Conservation (phyloP, 2,113 vertebrate genomes). For the Planiliza haematocheilus region DNA sequence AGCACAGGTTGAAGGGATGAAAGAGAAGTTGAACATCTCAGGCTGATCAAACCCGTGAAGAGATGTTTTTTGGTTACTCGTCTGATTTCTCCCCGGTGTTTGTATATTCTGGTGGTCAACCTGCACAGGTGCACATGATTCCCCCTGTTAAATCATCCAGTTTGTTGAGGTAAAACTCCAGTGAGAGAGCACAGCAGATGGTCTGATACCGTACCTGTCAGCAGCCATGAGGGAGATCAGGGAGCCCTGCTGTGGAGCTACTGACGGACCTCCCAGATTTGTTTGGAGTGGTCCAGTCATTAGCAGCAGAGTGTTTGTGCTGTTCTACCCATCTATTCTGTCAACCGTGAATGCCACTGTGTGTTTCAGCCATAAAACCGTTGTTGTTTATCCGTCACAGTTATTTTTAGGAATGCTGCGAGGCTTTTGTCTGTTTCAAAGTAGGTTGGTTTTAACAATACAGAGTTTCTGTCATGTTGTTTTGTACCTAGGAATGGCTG, state of each 20-base stretch:
- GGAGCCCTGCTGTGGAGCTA: slow-evolving; percentile 33
- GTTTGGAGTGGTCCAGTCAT: slow-evolving; percentile 61
- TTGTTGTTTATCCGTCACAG: not conserved
- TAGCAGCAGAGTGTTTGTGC: slow-evolving; percentile 43
- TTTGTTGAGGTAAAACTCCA: slow-evolving; percentile 34
- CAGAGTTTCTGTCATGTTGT: not conserved
- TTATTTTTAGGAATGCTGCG: no score
- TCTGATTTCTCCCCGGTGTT: slow-evolving; percentile 39
- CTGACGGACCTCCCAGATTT: slow-evolving; percentile 66
- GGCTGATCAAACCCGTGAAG: slow-evolving; percentile 5
- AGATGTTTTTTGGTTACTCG: slow-evolving; percentile 25
- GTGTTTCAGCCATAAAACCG: not conserved
- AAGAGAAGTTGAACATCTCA: not conserved
- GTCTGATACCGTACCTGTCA: slow-evolving; percentile 69
- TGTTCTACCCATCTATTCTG: slow-evolving; percentile 16
- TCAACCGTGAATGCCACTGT: no score
- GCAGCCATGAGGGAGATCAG: slow-evolving; percentile 54
- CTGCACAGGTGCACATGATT: slow-evolving; percentile 26
- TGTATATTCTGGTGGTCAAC: slow-evolving; percentile 38
- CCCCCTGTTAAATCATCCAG: slow-evolving; percentile 32
- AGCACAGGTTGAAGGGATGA: not conserved
- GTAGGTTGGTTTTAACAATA: not conserved
- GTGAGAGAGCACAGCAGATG: slow-evolving; percentile 66
- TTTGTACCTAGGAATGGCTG: not conserved
- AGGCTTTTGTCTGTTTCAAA: no score